Conservation (phyloP, 2,888 invertebrate genomes). For the Rhagium mordax region DNA sequence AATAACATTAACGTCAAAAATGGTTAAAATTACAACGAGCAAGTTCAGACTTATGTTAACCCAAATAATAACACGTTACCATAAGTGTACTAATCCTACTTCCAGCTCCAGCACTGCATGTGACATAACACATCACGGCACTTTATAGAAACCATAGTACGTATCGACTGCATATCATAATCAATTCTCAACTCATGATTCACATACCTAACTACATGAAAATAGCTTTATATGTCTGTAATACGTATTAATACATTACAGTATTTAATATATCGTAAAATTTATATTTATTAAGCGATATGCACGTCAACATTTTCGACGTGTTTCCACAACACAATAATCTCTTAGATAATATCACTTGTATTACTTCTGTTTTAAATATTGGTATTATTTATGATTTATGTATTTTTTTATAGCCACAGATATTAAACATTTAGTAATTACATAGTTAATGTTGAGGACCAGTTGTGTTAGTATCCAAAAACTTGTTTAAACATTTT, state of each 20-base stretch:
- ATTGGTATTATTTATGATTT: too few species aligned
- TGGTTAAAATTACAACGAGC: conserved; percentile 46
- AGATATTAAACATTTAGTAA: too few species aligned
- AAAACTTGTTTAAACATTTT: too few species aligned
- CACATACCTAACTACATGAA: conserved; percentile 8
- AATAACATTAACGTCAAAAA: conserved; percentile 43
- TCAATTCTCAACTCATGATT: conserved; percentile 17
- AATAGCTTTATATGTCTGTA: conserved; percentile 17
- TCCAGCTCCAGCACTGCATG: conserved; percentile 43
- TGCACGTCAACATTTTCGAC: not conserved
- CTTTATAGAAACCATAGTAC: conserved; percentile 14
- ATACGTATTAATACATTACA: not conserved
- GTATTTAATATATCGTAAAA: not conserved
- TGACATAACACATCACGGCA: conserved; percentile 49
- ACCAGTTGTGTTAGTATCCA: too few species aligned
- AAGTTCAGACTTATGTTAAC: conserved; percentile 56
- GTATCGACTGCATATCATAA: conserved; percentile 1
- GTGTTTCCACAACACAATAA: not conserved
- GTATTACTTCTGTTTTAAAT: not conserved
- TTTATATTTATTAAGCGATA: not conserved
- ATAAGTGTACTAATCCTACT: conserved; percentile 57
- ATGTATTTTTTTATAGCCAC: too few species aligned
- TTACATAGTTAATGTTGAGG: too few species aligned
- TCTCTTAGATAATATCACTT: not conserved
- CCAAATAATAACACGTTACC: conserved; percentile 58